phyloP scores from a whole-genome alignment of 53 echinoderm and acorn worm species.

The Pentamera pediparva region DNA sequence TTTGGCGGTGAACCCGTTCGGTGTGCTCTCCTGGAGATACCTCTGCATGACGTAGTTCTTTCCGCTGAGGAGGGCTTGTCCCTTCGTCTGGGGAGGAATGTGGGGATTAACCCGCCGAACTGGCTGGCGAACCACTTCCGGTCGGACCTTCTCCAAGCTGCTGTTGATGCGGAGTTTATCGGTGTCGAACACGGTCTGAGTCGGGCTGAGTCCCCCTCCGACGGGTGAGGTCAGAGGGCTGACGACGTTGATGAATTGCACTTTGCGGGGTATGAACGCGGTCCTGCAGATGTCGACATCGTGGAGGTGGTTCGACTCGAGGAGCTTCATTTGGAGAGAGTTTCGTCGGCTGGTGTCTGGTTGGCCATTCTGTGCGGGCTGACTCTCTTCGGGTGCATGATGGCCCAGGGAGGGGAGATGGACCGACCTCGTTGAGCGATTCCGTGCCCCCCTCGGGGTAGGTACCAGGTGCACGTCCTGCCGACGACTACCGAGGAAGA shows the following conservation, averaged over 20 bases:
- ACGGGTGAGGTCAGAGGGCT: conserved; percentile 25
- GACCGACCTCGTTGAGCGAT: background rate
- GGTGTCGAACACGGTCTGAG: conserved; percentile 41
- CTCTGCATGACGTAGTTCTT: conserved; percentile 45
- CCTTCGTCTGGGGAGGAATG: background rate
- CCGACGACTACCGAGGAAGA: background rate
- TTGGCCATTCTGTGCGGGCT: background rate
- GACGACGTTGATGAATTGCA: conserved; percentile 59
- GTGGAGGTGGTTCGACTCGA: conserved; percentile 36
- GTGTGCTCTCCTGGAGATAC: conserved; percentile 16
- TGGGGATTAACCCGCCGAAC: background rate
- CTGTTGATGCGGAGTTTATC: conserved; percentile 55
- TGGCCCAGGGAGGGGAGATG: background rate
- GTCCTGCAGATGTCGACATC: conserved; percentile 27
- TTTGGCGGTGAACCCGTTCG: background rate
- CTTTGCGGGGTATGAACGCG: conserved; percentile 19
- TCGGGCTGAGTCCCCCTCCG: background rate
- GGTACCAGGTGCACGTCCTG: background rate
- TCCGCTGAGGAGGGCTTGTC: background rate
- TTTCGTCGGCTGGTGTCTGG: background rate
- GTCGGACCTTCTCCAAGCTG: conserved; percentile 59
- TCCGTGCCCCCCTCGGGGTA: background rate
- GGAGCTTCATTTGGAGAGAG: conserved; percentile 12
- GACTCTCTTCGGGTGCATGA: background rate
- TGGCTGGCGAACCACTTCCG: conserved; percentile 39